Percentiles rank a stretch among this genome's conserved stretches.
phyloP scores from a whole-genome alignment of 1,140 invertebrate species.

The Drosophila rufa region DNA sequence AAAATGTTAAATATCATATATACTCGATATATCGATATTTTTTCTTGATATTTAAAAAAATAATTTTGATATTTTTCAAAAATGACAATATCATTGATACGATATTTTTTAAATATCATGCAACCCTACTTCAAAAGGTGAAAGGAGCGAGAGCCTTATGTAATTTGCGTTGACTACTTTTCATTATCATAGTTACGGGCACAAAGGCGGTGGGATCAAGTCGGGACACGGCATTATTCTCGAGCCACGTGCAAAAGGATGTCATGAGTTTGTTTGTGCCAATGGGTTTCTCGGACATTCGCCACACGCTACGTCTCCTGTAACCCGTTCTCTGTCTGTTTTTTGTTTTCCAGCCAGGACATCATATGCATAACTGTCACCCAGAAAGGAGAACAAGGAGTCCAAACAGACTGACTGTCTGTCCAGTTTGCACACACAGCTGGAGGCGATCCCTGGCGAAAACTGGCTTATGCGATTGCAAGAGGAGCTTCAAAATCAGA shows the following conservation, averaged over 20 bases:
- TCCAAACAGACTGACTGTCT: constrained; percentile 39
- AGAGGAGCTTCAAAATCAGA: constrained; percentile 60
- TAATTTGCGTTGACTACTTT: constrained; percentile 75
- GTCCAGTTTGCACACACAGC: constrained; percentile 23
- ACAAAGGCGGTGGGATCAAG: constrained; percentile 54
- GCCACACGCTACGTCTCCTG: constrained; percentile 53
- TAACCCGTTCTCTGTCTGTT: not conserved
- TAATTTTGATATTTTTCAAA: no score
- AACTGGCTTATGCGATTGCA: constrained; percentile 58
- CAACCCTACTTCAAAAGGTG: not conserved
- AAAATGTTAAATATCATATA: no score
- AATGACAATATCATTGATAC: no score
- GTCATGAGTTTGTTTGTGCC: constrained; percentile 42
- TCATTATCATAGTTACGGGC: constrained; percentile 57
- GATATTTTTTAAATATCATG: no score
- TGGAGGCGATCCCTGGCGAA: constrained; percentile 13
- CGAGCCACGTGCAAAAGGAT: constrained; percentile 64
- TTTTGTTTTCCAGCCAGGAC: constrained; percentile 22
- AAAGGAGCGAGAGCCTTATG: constrained; percentile 56
- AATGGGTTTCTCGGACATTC: constrained; percentile 75
- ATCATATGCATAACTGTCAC: constrained; percentile 74
- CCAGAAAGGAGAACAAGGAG: constrained; percentile 1
- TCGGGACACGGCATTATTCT: constrained; percentile 14
- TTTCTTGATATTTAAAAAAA: no score
- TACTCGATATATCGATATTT: no score